Percentiles rank a stretch among this genome's conserved stretches.
These are phyloP conservation scores for Triplophysa bombifrons DNA, from an alignment of 2,797 vertebrate species.

Conservation along the genomic window DNA sequence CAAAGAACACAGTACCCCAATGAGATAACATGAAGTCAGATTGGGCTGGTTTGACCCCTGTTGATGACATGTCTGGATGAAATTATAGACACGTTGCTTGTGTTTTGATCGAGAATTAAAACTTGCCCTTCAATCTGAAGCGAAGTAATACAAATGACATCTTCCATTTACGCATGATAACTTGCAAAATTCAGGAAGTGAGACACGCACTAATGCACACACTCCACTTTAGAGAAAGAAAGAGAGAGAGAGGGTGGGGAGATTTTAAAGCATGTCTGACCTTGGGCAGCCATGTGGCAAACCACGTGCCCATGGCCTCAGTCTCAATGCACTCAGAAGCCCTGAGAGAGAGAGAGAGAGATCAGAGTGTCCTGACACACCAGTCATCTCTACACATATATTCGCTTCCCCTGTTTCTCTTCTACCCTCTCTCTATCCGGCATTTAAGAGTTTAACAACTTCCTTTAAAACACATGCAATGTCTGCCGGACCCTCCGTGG, in stretches of 20 bases:
- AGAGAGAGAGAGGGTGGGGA: slow-evolving; percentile 17
- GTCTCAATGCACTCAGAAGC: slow-evolving; percentile 47
- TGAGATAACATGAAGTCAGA: background rate
- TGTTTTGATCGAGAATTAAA: too few species aligned
- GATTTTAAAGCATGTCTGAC: slow-evolving; percentile 47
- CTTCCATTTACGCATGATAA: too few species aligned
- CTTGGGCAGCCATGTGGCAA: slow-evolving; percentile 42
- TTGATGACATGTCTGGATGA: background rate
- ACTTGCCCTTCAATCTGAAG: too few species aligned
- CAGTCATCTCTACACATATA: slow-evolving; percentile 16
- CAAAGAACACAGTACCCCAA: background rate
- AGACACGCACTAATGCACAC: slow-evolving; percentile 36
- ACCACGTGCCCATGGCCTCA: slow-evolving; percentile 37
- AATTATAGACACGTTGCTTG: too few species aligned
- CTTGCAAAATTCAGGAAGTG: too few species aligned
- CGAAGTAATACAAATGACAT: too few species aligned
- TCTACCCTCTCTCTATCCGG: background rate
- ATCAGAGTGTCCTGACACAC: background rate
- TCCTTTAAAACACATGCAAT: slow-evolving; percentile 17
- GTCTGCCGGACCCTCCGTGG: slow-evolving; percentile 17
- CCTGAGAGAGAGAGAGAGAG: slow-evolving; percentile 28
- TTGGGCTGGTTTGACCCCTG: background rate
- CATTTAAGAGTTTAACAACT: slow-evolving; percentile 37
- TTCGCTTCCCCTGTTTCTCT: slow-evolving; percentile 9
- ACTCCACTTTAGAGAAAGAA: slow-evolving; percentile 32